Conservation (phyloP, 2,888 invertebrate genomes). For the Acanthosepion esculentum region DNA sequence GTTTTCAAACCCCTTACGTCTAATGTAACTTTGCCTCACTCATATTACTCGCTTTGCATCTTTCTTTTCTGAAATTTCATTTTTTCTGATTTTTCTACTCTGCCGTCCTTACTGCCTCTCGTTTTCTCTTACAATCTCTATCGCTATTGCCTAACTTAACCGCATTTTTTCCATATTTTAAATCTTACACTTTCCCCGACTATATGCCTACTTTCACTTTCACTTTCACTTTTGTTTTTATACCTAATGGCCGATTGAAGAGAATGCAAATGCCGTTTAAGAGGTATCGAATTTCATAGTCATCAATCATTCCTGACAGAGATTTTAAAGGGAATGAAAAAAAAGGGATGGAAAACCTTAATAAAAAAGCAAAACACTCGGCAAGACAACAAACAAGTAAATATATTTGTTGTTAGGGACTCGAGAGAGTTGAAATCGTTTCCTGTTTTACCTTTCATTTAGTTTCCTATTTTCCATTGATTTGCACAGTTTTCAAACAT, state of each 20-base stretch:
- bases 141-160: neutral
- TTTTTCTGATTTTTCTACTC: too few species aligned
- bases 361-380: neutral
- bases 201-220: neutral
- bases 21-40: too few species aligned
- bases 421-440: neutral
- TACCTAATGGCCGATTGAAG: neutral
- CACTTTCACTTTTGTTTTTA: neutral
- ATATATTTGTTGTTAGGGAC: neutral
- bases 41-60: too few species aligned
- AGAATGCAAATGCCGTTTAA: slow-evolving; percentile 33
- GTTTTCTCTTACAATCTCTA: neutral
- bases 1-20: too few species aligned
- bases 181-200: neutral
- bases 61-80: too few species aligned
- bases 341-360: neutral
- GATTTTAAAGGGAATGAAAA: neutral
- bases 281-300: slow-evolving; percentile 21
- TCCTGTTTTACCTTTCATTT: neutral
- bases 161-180: neutral
- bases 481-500: too few species aligned
- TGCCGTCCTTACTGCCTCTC: too few species aligned
- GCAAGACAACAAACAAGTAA: neutral
- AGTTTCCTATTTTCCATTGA: too few species aligned
- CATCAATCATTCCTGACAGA: slow-evolving; percentile 23